phyloP scores from a whole-genome alignment of 2,888 invertebrate genomes.

The Cryptus viduatorius region DNA sequence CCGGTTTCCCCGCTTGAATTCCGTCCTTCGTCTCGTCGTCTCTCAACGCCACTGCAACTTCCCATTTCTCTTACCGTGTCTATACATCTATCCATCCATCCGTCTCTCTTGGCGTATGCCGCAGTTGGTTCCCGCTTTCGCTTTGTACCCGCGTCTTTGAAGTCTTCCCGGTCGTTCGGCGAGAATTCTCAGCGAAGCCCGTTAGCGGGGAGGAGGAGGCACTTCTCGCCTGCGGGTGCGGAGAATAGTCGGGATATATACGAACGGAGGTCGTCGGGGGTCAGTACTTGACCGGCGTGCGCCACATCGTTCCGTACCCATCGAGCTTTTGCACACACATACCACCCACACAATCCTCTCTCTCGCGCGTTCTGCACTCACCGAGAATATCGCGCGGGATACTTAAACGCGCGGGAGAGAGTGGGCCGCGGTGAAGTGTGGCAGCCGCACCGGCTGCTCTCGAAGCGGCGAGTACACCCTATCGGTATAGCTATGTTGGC shows the following conservation, averaged over 20 bases:
- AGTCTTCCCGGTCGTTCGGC: constrained; percentile 39
- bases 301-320: constrained; percentile 26
- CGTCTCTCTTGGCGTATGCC: constrained; percentile 28
- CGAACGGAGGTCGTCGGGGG: constrained; percentile 12
- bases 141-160: constrained; percentile 52
- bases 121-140: constrained; percentile 46
- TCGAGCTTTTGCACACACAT: constrained; percentile 48
- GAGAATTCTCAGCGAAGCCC: constrained; percentile 34
- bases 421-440: constrained; percentile 44
- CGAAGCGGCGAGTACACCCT: constrained; percentile 33
- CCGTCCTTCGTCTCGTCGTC: constrained; percentile 41
- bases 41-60: constrained; percentile 58
- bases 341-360: neutral
- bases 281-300: constrained; percentile 50
- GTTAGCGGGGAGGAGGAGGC: neutral
- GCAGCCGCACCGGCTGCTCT: constrained; percentile 60
- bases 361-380: constrained; percentile 14
- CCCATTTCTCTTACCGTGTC: constrained; percentile 62
- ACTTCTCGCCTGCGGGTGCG: constrained; percentile 32
- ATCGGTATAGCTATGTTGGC: constrained; percentile 48
- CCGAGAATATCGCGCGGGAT: constrained; percentile 53
- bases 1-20: constrained; percentile 63
- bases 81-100: constrained; percentile 46
- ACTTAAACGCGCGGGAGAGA: constrained; percentile 52
- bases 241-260: constrained; percentile 10